Base-by-base conservation (phyloP, 2,888 invertebrate species). In the Hydriomena furcata region DNA sequence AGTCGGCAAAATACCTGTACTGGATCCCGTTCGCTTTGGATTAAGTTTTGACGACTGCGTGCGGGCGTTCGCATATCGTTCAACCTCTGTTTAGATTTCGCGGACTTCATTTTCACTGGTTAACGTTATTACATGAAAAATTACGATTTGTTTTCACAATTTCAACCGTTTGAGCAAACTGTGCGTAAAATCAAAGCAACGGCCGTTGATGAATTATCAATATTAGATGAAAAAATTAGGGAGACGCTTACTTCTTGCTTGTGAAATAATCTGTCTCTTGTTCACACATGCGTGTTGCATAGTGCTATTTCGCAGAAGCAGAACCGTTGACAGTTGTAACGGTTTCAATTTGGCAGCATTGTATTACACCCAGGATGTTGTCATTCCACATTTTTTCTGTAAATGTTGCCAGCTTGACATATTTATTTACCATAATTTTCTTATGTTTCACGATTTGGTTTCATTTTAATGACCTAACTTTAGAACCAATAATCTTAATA, bases 1-100 rank as follows among this genome's bases (percentile, higher is more conserved):
- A 98, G 82, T 11, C 98, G 92, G 73, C 98, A 98, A 70, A 93
- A 98, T 0, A 98, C 98, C 87, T 97, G 94, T 0, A 97, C 96
- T 0, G 96, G 94, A 79, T 97, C 96, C 58, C 92, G 91, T 0
- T 90, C 89, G 0, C 80, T 80, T 48, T 68, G 64, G 13, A 55
- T 63, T 56, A 85, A 66, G 62, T 87, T 86, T 73, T 88, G 85
- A 63, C 79, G 82, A 66, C 88, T 86, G 55, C 86, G 74, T 38
- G 87, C 80, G 10, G 90, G 90, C 24, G 90, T 90, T 51, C 88
- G 80, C 66, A 90, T 71, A 30, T 89, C 89, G 60, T 88, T 87
- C 46, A 89, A 58, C 65, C 75, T 82, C 48, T 77, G 83, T 79
- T 89, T 90, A 11, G 89, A 90, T 76, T 83, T 90, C 5, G 88